phyloP scores from a whole-genome alignment of 1,140 invertebrate genomes.

The Bacillus rossius region DNA sequence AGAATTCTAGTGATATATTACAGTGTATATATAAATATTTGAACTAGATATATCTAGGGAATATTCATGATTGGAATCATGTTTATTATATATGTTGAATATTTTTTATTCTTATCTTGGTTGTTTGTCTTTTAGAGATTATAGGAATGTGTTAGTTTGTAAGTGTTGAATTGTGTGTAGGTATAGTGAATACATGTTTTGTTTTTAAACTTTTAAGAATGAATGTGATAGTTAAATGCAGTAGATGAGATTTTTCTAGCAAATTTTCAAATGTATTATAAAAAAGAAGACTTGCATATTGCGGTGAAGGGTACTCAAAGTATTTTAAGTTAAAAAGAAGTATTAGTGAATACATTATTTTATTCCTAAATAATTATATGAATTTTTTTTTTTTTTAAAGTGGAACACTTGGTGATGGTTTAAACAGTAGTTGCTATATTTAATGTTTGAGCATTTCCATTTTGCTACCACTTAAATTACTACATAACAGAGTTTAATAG shows the following conservation, averaged over 20 bases:
- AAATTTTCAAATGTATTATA: constrained; percentile 6
- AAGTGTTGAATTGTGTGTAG: not conserved
- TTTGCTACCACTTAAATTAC: no score
- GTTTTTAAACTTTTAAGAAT: not conserved
- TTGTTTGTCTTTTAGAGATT: not conserved
- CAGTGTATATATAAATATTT: not conserved
- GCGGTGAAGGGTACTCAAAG: constrained; percentile 14
- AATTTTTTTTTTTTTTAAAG: not conserved
- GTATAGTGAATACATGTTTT: not conserved
- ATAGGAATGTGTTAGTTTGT: not conserved
- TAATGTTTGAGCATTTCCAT: no score
- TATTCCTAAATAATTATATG: not conserved
- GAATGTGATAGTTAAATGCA: constrained; percentile 3
- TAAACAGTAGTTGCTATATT: not conserved
- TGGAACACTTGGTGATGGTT: constrained; percentile 6
- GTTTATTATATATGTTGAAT: no score
- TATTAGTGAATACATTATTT: constrained; percentile 7
- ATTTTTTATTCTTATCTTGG: not conserved
- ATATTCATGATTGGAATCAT: not conserved
- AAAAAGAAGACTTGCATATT: constrained; percentile 6
- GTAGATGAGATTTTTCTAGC: constrained; percentile 5
- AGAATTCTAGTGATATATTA: not conserved
- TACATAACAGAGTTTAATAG: no score
- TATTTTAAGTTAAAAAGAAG: constrained; percentile 9
- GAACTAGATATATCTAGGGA: not conserved